Conservation (phyloP, 2,797 vertebrate genomes). For the Echiichthys vipera region DNA sequence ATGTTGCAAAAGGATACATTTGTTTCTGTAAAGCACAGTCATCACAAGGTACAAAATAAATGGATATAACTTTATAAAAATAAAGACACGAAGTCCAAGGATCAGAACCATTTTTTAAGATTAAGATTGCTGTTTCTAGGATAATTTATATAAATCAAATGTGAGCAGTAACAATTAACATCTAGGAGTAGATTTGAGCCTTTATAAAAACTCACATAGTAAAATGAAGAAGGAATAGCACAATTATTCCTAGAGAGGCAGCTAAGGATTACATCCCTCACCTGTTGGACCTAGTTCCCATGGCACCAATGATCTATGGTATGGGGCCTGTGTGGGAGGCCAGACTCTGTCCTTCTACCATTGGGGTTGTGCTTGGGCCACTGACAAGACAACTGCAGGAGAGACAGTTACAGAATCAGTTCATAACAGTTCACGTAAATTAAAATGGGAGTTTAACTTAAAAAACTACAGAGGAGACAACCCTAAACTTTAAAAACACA, state of each 20-base stretch:
- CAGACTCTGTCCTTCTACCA: conserved; percentile 51
- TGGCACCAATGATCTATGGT: conserved; percentile 74
- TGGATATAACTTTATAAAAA: not conserved
- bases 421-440: not conserved
- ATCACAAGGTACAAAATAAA: not conserved
- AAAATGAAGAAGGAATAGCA: not conserved
- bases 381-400: conserved; percentile 37
- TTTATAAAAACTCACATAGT: not conserved
- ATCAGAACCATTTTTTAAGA: not conserved
- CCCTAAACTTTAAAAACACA: no score
- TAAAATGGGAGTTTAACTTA: not conserved
- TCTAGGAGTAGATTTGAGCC: not conserved
- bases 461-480: not conserved
- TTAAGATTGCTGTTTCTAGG: not conserved
- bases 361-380: conserved; percentile 19
- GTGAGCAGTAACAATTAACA: not conserved
- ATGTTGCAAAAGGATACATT: not conserved
- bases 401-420: conserved; percentile 12
- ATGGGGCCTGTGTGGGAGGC: conserved; percentile 24
- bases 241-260: not conserved
- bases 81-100: not conserved
- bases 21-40: not conserved
- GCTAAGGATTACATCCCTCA: conserved; percentile 56
- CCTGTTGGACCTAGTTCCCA: conserved; percentile 90
- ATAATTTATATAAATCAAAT: not conserved